Base-by-base conservation (phyloP, 2,888 invertebrate species). In the Erpobdella octoculata region DNA sequence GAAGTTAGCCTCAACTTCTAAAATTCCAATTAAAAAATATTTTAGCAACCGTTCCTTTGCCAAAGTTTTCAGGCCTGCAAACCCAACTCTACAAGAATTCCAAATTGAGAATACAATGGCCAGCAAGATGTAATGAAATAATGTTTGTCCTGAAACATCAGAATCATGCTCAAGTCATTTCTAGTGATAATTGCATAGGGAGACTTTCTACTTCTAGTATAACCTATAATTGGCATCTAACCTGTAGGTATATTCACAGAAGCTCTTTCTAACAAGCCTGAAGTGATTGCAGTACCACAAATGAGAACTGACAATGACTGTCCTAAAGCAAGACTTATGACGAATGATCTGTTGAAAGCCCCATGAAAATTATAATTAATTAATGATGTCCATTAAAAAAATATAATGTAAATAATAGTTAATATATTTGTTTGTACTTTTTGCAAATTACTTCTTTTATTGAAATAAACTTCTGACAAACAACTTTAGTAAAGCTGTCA, bases 1-100 rank as follows among this genome's bases (percentile, higher is more conserved):
- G 82, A 89, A 92, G 80, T 90, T 89, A 6, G 91, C 91, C 84
- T 91, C 90, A n/a, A 92, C 91, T 80, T 92, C 92, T 74, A 91
- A 86, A 67, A 89, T 83, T 37, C 91, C 90, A 18, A 92, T 86
- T 75, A 91, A 83, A 74, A 91, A 84, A 78, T 92, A 88, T 76
- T 90, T 87, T 89, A 90, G 91, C 80, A 89, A 90, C 81, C 89
- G 87, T 79, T 87, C 86, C 77, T 87, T 86, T 15, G 91, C 83
- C 62, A 89, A 86, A 65, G 87, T 86, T 76, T 88, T 86, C 59
- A 90, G 82, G 73, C 87, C 87, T 72, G 85, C 84, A 61, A 87
- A 87, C 6, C 85, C 87, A 18, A 71, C 74, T 77, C 88, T 87
- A 83, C 89, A 90, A 1, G 90, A 88, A 79, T 91, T 84, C 82